Evolutionary conservation across 2,113 vertebrate genomes (phyloP).

Genomic region (Ammodytes dubius): DNA sequence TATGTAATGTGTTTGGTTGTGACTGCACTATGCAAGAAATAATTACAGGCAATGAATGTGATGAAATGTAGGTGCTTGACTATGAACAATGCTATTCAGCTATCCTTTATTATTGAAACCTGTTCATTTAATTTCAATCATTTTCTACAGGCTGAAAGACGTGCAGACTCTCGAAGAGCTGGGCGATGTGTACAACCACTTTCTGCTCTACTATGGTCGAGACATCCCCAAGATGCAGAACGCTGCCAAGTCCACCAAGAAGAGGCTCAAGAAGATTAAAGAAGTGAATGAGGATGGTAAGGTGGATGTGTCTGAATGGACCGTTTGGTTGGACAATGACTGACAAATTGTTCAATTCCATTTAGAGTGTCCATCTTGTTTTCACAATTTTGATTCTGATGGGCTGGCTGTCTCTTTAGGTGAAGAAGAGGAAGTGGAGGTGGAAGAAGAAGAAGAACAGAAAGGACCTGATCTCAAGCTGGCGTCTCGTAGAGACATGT

Average conservation of each 20-base stretch:
- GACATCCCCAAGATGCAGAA: constrained; percentile 99
- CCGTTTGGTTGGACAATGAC: background rate
- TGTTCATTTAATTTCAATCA: background rate
- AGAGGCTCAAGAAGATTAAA: constrained; percentile 90
- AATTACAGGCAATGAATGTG: background rate
- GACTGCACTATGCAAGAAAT: background rate
- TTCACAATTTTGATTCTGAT: background rate
- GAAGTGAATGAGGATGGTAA: constrained; percentile 92
- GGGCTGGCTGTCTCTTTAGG: constrained; percentile 48
- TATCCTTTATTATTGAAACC: background rate
- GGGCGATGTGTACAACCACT: constrained; percentile 97
- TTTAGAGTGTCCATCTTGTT: background rate
- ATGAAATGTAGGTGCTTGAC: background rate
- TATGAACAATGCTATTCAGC: background rate
- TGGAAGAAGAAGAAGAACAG: constrained; percentile 93
- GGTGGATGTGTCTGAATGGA: background rate
- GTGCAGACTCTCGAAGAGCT: constrained; percentile 97
- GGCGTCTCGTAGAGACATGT: constrained; percentile 98
- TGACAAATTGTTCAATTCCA: background rate
- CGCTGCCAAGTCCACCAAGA: constrained; percentile 92
- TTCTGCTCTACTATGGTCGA: constrained; percentile 96
- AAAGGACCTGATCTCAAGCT: constrained; percentile 97
- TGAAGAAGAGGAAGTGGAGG: constrained; percentile 83
- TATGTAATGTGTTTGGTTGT: background rate
- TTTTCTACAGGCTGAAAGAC: constrained; percentile 90